A percentile compares a stretch with the other conserved stretches of the same genome.
Evolutionary conservation across 1,140 invertebrate genomes (phyloP).

Genomic region (Euwallacea fornicatus): DNA sequence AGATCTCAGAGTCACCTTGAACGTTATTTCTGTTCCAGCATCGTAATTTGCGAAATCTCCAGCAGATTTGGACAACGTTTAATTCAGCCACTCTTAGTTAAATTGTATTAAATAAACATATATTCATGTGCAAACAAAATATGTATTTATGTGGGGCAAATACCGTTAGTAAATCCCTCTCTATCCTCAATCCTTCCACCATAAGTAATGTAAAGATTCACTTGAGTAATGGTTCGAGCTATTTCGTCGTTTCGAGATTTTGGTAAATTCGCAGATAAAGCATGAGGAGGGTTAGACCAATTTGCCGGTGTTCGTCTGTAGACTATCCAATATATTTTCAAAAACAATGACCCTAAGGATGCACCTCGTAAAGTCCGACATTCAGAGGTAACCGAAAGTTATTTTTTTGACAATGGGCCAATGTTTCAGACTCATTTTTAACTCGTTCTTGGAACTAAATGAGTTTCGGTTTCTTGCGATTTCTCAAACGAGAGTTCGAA

Average conservation of each 20-base stretch:
- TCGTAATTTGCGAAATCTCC: conserved; percentile 36
- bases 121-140: background rate
- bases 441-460: conserved; percentile 15
- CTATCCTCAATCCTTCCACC: no score
- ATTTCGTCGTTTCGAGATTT: background rate
- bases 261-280: background rate
- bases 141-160: background rate
- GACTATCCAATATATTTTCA: conserved; percentile 28
- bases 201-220: no score
- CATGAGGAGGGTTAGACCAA: background rate
- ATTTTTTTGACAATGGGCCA: conserved; percentile 27
- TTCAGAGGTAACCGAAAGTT: conserved; percentile 28
- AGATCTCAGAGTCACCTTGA: conserved; percentile 31
- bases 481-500: no score
- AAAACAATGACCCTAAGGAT: conserved; percentile 35
- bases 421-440: conserved; percentile 23
- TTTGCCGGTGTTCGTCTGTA: conserved; percentile 9
- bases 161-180: background rate
- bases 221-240: no score
- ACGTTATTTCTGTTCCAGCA: conserved; percentile 29
- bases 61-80: conserved; percentile 10
- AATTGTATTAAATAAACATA: no score
- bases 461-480: background rate
- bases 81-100: conserved; percentile 13
- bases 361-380: conserved; percentile 22